These are phyloP conservation scores for Micronycteris hirsuta DNA, from an alignment of 2,113 vertebrate species.

Conservation along the genomic window DNA sequence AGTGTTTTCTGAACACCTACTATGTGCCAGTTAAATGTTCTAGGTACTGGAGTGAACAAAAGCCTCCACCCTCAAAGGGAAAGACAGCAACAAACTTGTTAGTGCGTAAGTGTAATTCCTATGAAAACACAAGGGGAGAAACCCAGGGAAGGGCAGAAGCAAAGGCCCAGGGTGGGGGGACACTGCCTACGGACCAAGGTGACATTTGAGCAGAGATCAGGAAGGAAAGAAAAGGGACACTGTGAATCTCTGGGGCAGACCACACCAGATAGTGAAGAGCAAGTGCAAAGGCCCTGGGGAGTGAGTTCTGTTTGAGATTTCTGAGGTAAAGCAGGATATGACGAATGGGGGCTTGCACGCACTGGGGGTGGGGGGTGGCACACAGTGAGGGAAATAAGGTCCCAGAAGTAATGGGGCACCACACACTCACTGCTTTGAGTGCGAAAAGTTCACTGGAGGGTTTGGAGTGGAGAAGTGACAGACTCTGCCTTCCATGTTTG, in stretches of 20 bases:
- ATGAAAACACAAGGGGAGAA: background rate
- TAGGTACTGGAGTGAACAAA: background rate
- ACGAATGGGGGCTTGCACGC: fast-evolving
- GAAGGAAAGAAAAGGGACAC: background rate
- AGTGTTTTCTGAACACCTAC: background rate
- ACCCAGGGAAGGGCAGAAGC: background rate
- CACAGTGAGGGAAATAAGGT: background rate
- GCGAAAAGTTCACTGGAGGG: background rate
- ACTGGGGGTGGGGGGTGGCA: no score
- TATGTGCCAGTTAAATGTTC: background rate
- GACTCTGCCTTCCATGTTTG: background rate
- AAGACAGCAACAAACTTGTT: background rate
- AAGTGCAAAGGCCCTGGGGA: background rate
- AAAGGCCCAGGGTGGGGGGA: background rate
- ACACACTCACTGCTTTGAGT: background rate
- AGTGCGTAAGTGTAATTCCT: background rate
- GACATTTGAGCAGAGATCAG: background rate
- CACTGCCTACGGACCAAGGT: background rate
- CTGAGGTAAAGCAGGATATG: background rate
- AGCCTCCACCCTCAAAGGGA: background rate
- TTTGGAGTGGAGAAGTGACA: background rate
- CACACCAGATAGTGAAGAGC: background rate
- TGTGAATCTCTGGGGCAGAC: background rate
- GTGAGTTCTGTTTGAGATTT: background rate
- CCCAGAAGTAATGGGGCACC: background rate